Base-by-base conservation (phyloP, 2,113 vertebrate species). In the Xiphorhynchus elegans region DNA sequence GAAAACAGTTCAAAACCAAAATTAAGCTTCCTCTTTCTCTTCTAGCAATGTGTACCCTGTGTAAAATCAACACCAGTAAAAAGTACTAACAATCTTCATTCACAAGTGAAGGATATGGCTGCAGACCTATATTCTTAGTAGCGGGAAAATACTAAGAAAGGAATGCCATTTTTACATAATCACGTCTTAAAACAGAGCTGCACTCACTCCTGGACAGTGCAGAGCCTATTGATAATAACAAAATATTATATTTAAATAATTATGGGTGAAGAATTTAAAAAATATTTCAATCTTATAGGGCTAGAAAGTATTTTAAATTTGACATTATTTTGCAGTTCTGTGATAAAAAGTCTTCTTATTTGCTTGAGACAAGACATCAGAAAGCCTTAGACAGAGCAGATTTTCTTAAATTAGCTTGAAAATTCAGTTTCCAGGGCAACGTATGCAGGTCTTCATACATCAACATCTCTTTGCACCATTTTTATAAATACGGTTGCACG, bases 351-450 rank as follows among this genome's bases (percentile, higher is more conserved):
- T 79, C 81, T 73, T 72, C 69, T 82, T 95, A 91, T 76, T 92
- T 96, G 56, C 90, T 86, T n/a, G 58, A 91, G 70, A 95, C 69
- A 87, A 89, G 89, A 89, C 46, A 95, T 95, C 49, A 96, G 84
- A 97, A 95, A 94, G 89, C 90, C 91, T 96, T 78, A 97, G 90
- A 90, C 70, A 94, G 87, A 96, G 85, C 40, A 97, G 96, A 94
- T 93, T 90, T 94, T 95, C 86, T 95, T 97, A 97, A 97, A 95
- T 97, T 97, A 96, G 94, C 96, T 86, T 97, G 97, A 97, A 98
- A 97, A 98, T 97, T 97, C 94, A 95, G 97, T 98, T 98, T 97
- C 98, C 97, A 97, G 97, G 98, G 97, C 95, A 98, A 98, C 97
- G 47, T 95, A 97, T 25, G 82, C 94, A 95, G 95, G 89, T 95